A percentile compares a stretch with the other conserved stretches of the same genome.
These are phyloP conservation scores for Cantharis lateralis DNA, from an alignment of 2,888 invertebrate genomes.

Conservation along the genomic window DNA sequence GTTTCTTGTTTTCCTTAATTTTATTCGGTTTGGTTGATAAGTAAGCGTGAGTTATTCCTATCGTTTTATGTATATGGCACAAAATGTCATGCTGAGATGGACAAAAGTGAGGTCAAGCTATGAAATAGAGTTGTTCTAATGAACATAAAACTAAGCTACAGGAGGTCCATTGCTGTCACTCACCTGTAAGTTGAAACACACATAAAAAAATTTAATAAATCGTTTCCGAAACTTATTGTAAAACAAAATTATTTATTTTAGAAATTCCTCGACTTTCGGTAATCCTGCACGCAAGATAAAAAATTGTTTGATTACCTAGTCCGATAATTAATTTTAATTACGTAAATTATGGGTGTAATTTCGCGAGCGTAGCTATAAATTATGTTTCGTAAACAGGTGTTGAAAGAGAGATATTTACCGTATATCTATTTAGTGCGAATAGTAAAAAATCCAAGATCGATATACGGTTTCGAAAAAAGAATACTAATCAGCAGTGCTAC, in stretches of 20 bases:
- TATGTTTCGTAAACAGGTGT: not conserved
- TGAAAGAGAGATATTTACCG: not conserved
- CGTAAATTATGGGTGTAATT: not conserved
- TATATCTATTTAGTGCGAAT: slow-evolving; percentile 12
- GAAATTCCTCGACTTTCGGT: not conserved
- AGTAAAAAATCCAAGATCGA: slow-evolving; percentile 20
- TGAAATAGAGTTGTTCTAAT: slow-evolving; percentile 52
- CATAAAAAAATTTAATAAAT: slow-evolving; percentile 10
- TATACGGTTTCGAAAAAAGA: slow-evolving; percentile 20
- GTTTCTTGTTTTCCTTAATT: not conserved
- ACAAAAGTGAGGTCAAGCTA: slow-evolving; percentile 46
- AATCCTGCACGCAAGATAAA: not conserved
- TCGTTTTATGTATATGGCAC: not conserved
- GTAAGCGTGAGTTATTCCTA: not conserved
- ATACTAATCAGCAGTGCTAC: slow-evolving; percentile 26
- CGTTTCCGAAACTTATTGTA: not conserved
- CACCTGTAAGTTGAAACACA: slow-evolving; percentile 17
- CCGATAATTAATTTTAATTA: not conserved
- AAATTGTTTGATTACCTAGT: not conserved
- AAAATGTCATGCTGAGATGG: slow-evolving; percentile 40
- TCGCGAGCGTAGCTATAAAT: not conserved
- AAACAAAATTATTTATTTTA: not conserved
- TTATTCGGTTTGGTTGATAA: not conserved
- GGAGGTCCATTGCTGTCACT: slow-evolving; percentile 43
- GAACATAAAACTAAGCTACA: slow-evolving; percentile 43